phyloP scores from a whole-genome alignment of 30 jellyfish, hydroid and myxozoan genomes.

The Turritopsis rubra region DNA sequence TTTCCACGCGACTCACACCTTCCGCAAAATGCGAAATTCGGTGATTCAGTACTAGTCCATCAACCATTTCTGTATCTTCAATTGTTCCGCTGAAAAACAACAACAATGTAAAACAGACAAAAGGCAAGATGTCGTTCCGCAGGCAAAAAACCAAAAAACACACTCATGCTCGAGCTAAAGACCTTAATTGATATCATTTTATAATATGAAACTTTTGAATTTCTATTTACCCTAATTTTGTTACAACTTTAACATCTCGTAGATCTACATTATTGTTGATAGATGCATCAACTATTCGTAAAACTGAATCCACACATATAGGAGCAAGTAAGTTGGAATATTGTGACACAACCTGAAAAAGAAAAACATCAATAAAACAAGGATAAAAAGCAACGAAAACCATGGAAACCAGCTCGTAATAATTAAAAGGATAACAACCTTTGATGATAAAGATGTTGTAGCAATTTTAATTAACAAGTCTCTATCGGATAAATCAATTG shows the following conservation, averaged over 20 bases:
- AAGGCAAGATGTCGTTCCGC: no score
- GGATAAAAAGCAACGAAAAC: background rate
- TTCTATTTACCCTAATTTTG: constrained; percentile 85
- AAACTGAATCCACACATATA: constrained; percentile 97
- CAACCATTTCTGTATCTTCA: constrained; percentile 98
- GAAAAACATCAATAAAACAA: background rate
- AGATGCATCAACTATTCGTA: constrained; percentile 67
- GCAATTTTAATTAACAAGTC: constrained; percentile 93
- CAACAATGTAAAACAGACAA: background rate
- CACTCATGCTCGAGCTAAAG: background rate
- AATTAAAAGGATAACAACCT: constrained; percentile 31
- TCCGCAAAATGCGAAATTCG: constrained; percentile 86
- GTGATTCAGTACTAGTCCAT: constrained; percentile 86
- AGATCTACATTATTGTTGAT: constrained; percentile 83
- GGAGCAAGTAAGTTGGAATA: constrained; percentile 94
- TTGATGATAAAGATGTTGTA: constrained; percentile 80
- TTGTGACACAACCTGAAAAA: constrained; percentile 92
- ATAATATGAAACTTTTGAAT: no score
- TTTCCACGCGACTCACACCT: constrained; percentile 84
- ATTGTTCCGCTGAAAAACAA: constrained; percentile 74
- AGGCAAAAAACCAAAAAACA: no score
- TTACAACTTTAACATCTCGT: constrained; percentile 70
- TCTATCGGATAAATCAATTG: constrained; percentile 84
- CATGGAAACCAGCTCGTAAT: background rate
- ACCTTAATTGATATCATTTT: no score